Percentiles rank a stretch among this genome's conserved stretches.
Conservation (phyloP, 2,113 vertebrate species). For the Dissostichus mawsoni region DNA sequence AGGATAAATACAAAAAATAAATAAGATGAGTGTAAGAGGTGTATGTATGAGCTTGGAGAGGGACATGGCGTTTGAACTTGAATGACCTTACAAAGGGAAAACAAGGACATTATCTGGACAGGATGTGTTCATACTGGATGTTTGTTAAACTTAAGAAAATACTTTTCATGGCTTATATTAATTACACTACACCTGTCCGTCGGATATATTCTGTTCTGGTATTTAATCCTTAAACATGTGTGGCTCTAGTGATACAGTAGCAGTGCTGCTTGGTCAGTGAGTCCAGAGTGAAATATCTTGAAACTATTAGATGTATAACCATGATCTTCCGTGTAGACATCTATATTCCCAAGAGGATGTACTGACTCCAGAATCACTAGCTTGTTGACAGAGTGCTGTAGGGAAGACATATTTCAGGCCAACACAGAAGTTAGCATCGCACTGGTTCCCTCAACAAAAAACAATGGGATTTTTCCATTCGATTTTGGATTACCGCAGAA, state of each 20-base stretch:
- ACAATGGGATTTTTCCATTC: too few relatives aligned
- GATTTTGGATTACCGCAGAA: too few relatives aligned
- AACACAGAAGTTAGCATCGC: too few relatives aligned
- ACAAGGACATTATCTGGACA: slow-evolving; percentile 2
- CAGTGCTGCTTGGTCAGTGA: background rate
- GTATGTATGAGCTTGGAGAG: background rate
- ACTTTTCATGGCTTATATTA: background rate
- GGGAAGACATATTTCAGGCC: too few relatives aligned
- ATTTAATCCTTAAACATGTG: background rate
- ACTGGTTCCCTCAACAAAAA: too few relatives aligned
- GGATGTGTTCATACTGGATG: background rate
- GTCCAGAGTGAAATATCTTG: background rate
- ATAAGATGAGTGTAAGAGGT: background rate
- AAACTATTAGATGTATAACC: too few relatives aligned
- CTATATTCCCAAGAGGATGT: background rate
- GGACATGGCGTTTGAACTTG: background rate
- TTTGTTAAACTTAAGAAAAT: background rate
- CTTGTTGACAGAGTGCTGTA: background rate
- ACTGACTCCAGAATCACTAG: too few relatives aligned
- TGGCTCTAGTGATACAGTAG: background rate
- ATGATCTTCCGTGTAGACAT: background rate
- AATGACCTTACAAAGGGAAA: slow-evolving; percentile 14
- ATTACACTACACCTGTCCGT: background rate
- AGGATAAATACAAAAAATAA: background rate
- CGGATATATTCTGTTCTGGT: background rate